These are phyloP conservation scores for Acanthornis magna DNA, from an alignment of 2,797 vertebrate genomes.

Conservation along the genomic window DNA sequence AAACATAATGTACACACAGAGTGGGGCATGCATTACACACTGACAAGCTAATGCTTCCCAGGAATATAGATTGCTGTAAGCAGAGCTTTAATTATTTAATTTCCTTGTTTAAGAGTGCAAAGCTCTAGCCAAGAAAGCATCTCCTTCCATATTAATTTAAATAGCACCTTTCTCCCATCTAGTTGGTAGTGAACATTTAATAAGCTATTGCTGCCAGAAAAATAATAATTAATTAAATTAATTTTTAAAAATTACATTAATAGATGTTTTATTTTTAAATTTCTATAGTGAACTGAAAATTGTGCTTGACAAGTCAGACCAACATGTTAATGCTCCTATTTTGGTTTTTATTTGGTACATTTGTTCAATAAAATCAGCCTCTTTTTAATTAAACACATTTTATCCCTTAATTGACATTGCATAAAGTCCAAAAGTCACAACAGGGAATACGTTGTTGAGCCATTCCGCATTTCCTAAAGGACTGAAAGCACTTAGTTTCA, in stretches of 20 bases:
- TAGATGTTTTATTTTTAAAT: neutral
- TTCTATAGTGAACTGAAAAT: neutral
- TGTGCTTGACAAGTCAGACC: neutral
- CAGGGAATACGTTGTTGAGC: neutral
- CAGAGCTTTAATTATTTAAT: conserved; percentile 42
- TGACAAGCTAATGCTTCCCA: neutral
- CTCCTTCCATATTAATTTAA: neutral
- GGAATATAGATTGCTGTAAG: neutral
- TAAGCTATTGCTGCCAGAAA: neutral
- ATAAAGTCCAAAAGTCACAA: conserved; percentile 30
- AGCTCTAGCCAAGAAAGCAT: neutral
- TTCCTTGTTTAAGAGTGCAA: neutral
- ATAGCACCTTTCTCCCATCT: neutral
- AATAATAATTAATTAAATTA: neutral
- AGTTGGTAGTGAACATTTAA: neutral
- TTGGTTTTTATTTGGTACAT: conserved; percentile 12
- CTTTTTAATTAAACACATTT: conserved; percentile 61
- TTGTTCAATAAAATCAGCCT: conserved; percentile 24
- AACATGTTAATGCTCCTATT: neutral
- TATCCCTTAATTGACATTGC: conserved; percentile 20
- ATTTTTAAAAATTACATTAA: neutral
- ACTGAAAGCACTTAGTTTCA: conserved; percentile 18
- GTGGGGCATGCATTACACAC: neutral
- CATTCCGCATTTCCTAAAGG: neutral
- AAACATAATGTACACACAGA: neutral